Percentiles rank a stretch among this genome's conserved stretches.
phyloP scores from a whole-genome alignment of 1,140 invertebrate genomes.

The Drosophila micromelanica region DNA sequence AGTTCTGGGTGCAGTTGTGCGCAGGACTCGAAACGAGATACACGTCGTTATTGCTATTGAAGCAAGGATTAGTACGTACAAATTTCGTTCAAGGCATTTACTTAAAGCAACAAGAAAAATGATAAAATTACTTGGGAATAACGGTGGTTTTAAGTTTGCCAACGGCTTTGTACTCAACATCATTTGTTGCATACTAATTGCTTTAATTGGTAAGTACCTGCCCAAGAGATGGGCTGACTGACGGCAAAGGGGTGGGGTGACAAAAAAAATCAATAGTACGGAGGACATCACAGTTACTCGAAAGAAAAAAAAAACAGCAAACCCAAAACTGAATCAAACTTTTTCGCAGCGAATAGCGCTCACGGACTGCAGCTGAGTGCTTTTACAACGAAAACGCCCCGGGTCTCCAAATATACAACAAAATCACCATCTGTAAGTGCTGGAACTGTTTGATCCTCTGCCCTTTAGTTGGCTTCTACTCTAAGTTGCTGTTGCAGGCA shows the following conservation, averaged over 20 bases:
- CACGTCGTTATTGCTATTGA: conserved; percentile 49
- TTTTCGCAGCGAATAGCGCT: conserved; percentile 38
- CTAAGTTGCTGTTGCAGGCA: conserved; percentile 44
- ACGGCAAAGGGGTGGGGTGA: background rate
- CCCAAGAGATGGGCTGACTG: background rate
- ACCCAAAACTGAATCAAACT: conserved; percentile 21
- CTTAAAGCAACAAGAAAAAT: conserved; percentile 36
- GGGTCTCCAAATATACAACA: conserved; percentile 86
- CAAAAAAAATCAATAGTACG: conserved; percentile 67
- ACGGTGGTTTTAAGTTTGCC: conserved; percentile 18
- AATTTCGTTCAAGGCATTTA: conserved; percentile 20
- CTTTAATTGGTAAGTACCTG: conserved; percentile 46
- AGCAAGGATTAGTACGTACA: conserved; percentile 37
- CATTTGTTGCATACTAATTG: conserved; percentile 18
- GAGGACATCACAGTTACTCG: conserved; percentile 49
- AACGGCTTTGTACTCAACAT: conserved; percentile 19
- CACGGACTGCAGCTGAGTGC: conserved; percentile 85
- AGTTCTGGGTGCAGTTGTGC: conserved; percentile 64
- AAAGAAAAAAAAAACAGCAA: conserved; percentile 20
- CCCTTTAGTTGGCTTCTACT: background rate
- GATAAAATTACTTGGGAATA: conserved; percentile 22
- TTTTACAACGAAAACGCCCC: conserved; percentile 86
- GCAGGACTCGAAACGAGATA: conserved; percentile 61
- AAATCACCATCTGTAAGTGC: conserved; percentile 85
- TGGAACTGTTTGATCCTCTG: background rate